Percentiles rank a stretch among this genome's conserved stretches.
These are phyloP conservation scores for Sinocyclocheilus anophthalmus DNA, from an alignment of 2,113 vertebrate species.

Conservation along the genomic window DNA sequence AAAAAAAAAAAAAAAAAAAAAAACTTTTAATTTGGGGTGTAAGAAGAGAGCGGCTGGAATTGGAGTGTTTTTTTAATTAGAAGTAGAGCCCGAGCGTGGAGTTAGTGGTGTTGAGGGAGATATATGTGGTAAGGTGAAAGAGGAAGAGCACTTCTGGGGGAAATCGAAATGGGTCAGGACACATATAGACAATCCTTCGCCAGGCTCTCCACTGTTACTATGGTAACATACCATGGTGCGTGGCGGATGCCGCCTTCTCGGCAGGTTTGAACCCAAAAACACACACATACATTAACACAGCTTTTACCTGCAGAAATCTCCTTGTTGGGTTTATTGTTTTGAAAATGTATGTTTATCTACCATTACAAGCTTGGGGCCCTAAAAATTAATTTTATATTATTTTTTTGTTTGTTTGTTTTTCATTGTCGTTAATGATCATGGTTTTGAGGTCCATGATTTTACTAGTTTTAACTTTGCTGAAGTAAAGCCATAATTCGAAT, in stretches of 20 bases:
- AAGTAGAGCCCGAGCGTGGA: conserved; percentile 55
- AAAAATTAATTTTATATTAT: neutral
- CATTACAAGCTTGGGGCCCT: neutral
- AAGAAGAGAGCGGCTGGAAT: conserved; percentile 20
- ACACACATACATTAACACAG: conserved; percentile 7
- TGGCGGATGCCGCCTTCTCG: conserved; percentile 62
- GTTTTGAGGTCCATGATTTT: neutral
- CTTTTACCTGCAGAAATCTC: conserved; percentile 40
- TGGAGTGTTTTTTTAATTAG: conserved; percentile 37
- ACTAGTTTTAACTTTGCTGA: neutral
- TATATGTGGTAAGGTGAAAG: conserved; percentile 67
- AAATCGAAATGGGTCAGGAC: conserved; percentile 82
- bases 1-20: neutral
- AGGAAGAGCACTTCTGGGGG: conserved; percentile 77
- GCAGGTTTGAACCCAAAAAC: conserved; percentile 51
- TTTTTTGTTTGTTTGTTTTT: neutral
- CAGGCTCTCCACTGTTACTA: conserved; percentile 81
- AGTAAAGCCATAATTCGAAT: neutral
- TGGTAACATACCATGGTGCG: conserved; percentile 74
- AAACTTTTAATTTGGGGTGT: conserved; percentile 37
- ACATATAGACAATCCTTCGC: conserved; percentile 73
- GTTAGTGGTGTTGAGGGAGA: conserved; percentile 61
- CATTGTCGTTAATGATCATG: neutral
- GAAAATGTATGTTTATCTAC: neutral
- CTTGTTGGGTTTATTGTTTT: neutral